These are phyloP conservation scores for Ceratosolen fusciceps DNA, from an alignment of 1,140 invertebrate species.

Conservation along the genomic window DNA sequence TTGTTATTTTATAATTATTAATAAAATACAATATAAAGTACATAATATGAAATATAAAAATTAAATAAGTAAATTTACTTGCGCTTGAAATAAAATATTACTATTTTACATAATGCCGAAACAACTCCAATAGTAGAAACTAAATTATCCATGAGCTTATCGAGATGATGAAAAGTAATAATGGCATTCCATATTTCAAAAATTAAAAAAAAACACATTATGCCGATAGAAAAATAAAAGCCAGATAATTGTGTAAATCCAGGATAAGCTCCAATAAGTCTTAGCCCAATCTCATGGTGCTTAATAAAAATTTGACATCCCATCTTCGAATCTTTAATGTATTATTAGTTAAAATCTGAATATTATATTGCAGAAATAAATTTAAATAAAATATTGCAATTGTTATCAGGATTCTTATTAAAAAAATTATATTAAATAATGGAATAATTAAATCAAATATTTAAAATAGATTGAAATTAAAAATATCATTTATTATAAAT, in stretches of 20 bases:
- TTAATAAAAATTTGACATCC: constrained; percentile 17
- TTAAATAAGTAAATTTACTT: constrained; percentile 18
- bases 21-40: neutral
- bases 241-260: neutral
- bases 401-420: too few species aligned
- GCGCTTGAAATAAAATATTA: constrained; percentile 7
- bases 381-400: too few species aligned
- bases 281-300: constrained; percentile 33
- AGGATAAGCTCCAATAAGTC: constrained; percentile 21
- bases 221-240: constrained; percentile 22
- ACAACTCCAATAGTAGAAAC: constrained; percentile 21
- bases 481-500: too few species aligned
- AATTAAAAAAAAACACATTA: constrained; percentile 17
- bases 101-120: constrained; percentile 23
- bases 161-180: constrained; percentile 21
- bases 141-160: constrained; percentile 43
- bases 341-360: too few species aligned
- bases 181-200: constrained; percentile 34
- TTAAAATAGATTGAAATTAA: too few species aligned
- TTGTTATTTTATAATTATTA: neutral
- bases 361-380: too few species aligned
- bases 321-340: too few species aligned
- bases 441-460: too few species aligned
- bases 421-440: too few species aligned
- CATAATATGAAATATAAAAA: neutral